phyloP scores from a whole-genome alignment of 92 coral and sea anemone species.

The Parazoanthus atlanticus region DNA sequence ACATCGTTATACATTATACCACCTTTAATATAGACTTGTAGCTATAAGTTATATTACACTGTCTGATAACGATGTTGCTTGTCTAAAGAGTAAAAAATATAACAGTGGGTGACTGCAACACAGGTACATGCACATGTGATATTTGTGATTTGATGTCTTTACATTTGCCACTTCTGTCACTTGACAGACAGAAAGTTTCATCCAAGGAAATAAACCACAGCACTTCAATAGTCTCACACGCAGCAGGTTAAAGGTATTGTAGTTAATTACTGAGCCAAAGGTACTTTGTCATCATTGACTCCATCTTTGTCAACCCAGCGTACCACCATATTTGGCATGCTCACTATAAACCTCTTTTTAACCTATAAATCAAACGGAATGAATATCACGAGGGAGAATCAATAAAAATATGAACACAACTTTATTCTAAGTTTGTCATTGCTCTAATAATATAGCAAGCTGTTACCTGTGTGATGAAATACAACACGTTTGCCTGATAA shows the following conservation, averaged over 20 bases:
- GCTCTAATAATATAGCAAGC: not conserved
- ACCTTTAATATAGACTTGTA: too few species aligned
- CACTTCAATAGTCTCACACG: not conserved
- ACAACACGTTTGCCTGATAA: too few species aligned
- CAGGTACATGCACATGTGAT: too few species aligned
- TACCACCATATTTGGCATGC: slow-evolving; percentile 85
- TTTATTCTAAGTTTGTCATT: not conserved
- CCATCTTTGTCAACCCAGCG: slow-evolving; percentile 95
- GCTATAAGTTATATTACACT: too few species aligned
- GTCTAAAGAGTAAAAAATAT: not conserved
- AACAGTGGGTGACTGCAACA: not conserved
- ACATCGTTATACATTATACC: too few species aligned
- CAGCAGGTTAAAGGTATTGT: not conserved
- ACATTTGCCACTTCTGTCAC: not conserved
- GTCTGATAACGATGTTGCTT: not conserved
- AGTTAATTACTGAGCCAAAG: slow-evolving; percentile 23
- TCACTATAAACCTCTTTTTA: slow-evolving; percentile 87
- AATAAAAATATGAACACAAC: not conserved
- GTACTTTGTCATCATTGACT: slow-evolving; percentile 81
- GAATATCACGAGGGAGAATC: not conserved
- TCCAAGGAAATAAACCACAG: not conserved
- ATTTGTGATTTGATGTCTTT: not conserved
- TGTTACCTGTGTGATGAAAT: not conserved
- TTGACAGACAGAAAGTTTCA: not conserved
- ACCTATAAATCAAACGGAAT: slow-evolving; percentile 62